These are phyloP conservation scores for Enteromius afrohamiltoni DNA, from an alignment of 2,797 vertebrate genomes.

Conservation along the genomic window DNA sequence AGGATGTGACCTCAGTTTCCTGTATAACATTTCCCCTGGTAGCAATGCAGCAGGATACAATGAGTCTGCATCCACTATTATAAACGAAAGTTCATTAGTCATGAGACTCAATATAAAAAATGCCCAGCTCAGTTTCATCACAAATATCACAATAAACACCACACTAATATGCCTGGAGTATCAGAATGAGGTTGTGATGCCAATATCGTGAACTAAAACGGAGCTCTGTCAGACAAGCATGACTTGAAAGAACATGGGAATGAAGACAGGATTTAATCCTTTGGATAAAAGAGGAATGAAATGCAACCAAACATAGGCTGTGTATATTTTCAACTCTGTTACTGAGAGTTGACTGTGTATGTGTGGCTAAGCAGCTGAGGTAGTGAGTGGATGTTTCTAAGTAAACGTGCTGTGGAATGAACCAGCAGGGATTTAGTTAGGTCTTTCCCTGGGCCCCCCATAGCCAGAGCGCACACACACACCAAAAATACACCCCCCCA, in stretches of 20 bases:
- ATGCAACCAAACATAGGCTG: neutral
- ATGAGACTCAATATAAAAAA: neutral
- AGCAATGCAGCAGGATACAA: conserved; percentile 38
- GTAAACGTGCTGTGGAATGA: conserved; percentile 21
- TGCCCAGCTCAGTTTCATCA: neutral
- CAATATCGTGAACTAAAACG: conserved; percentile 9
- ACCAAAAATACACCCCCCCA: conserved; percentile 44
- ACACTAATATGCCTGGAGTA: neutral
- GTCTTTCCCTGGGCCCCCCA: conserved; percentile 33
- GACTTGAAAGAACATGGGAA: neutral
- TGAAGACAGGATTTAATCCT: neutral
- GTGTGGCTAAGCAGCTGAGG: conserved; percentile 12
- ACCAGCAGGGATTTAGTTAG: conserved; percentile 25
- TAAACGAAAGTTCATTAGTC: neutral
- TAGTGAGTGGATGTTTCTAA: conserved; percentile 17
- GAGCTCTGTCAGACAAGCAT: neutral
- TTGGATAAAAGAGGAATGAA: neutral
- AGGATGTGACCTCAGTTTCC: conserved; percentile 78
- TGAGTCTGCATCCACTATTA: neutral
- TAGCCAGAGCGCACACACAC: neutral
- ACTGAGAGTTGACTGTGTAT: conserved; percentile 13
- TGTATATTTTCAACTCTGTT: conserved; percentile 1
- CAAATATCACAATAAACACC: neutral
- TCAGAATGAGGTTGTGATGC: neutral
- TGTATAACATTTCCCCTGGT: conserved; percentile 56